Base-by-base conservation (phyloP, 2,113 vertebrate species). In the Rhinogobius similis region DNA sequence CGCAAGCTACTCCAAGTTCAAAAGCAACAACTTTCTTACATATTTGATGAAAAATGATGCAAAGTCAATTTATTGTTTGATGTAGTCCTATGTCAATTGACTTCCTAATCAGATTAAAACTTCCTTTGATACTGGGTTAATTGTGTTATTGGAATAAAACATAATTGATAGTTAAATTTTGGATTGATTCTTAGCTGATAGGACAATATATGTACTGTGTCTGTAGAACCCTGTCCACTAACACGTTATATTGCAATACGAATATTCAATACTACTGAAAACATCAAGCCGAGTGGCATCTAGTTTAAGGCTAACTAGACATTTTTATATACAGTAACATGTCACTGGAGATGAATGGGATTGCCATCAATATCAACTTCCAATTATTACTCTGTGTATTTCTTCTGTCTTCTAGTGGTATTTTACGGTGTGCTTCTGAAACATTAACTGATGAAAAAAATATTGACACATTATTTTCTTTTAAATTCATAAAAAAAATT, bases 1-100 rank as follows among this genome's bases (percentile, higher is more conserved):
- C 68, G 55, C 80, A 70, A 75, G 73, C 67, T 73, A 62, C 27
- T 62, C 63, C 10, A 24, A 88, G 52, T 84, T 82, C 70, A 77
- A 82, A 75, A 71, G 58, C 65, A 10, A 2, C 16, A 63, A 27
- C 70, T 59, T 76, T 69, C 68, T 36, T 65, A 72, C 50, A 73
- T 71, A 56, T 56, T 63, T 29, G 74, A 79, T 76, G 63, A 32
- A 59, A 73, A 76, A 41, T 32, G 52, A 44, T 26, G 43, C 24
- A 75, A 56, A 39, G 39, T 62, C 74, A 67, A 70, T 82, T 72
- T 32, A 44, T 64, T 70, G 75, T 61, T 72, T 79, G 68, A 59
- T 55, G 55, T 62, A 38, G 46, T 55, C n/a, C 61, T 36, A 61
- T 70, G 65, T 68, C 70, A 43, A 39, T 44, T 64, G 32, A 10